Evolutionary conservation across 2,797 vertebrate species (phyloP), one percentile per base, ranked within the genome.

Genomic region (Cossypha dichroa): DNA sequence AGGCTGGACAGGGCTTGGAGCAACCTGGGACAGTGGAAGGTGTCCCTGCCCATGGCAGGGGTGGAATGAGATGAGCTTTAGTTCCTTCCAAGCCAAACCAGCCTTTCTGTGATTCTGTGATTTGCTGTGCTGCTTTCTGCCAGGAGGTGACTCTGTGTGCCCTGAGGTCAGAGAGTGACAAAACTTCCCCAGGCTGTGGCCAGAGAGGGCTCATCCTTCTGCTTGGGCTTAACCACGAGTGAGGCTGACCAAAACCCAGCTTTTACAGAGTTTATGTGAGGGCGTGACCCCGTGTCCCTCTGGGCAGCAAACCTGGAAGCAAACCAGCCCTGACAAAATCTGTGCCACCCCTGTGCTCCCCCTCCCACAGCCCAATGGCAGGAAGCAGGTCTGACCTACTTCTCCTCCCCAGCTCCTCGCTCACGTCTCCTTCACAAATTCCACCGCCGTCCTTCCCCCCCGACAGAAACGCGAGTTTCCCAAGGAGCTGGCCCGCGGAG

Each of bases 311-410:
- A 78, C 41, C 41, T 60, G 54, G 70, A 49, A 81, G 33, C 22
- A 55, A 87, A 74, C 15, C 56, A 23, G 66, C 59, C 66, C 45
- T 15, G 46, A 36, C 5, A 31, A 63, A 73, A 43, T 52, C 49
- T 56, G 13, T 52, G 49, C 62, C 60, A 12, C 16, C 59, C 58
- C 34, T 66, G 68, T 0, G 0, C 52, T 90, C 69, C 43, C 49
- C 6, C 66, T 81, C 62, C 1, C 1, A 43, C 75, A 77, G 33
- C 28, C 1, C 25, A 80, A 48, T 83, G 46, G 31, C 83, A 36
- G 73, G 93, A 93, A 86, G 59, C 66, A 73, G 94, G 21, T 13
- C 93, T 92, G 95, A 95, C 93, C 93, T 87, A 94, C 78, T 95
- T 95, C 85, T 80, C 34, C 81, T 93, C 45, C 79, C 72, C 22